phyloP scores from a whole-genome alignment of 2,113 vertebrate genomes.

The Phyllostomus hastatus region DNA sequence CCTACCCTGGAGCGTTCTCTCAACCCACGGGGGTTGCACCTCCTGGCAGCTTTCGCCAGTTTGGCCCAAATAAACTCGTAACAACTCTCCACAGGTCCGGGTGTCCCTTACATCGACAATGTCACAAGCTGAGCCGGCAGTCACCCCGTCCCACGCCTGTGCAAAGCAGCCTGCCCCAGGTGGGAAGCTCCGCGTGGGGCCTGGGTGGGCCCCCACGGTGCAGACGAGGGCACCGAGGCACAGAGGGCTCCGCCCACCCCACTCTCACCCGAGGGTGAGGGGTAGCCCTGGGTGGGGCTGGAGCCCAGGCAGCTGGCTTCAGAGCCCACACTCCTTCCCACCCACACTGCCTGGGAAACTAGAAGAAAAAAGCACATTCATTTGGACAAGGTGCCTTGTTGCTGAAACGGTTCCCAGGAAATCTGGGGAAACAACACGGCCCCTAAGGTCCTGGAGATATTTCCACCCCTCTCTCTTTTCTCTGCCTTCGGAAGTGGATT shows the following conservation, averaged over 20 bases:
- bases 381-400: too few species aligned
- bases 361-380: too few species aligned
- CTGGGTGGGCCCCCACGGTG: too few species aligned
- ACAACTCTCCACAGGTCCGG: background rate
- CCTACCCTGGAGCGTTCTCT: background rate
- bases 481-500: background rate
- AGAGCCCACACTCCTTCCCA: background rate
- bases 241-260: fast-evolving
- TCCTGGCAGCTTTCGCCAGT: background rate
- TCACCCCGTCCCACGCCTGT: background rate
- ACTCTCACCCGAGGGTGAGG: fast-evolving
- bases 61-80: too few species aligned
- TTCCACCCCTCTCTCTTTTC: background rate
- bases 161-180: background rate
- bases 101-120: too few species aligned
- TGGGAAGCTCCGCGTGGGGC: fast-evolving
- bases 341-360: background rate
- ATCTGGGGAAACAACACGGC: background rate
- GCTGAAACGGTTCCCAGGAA: fast-evolving
- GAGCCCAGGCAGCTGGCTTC: background rate
- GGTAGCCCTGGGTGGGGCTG: fast-evolving
- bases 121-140: background rate
- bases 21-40: fast-evolving
- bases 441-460: background rate
- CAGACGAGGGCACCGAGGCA: background rate